Evolutionary conservation across 2,113 vertebrate genomes (phyloP), one percentile per base, ranked within the genome.

Genomic region (Cephalopterus ornatus): DNA sequence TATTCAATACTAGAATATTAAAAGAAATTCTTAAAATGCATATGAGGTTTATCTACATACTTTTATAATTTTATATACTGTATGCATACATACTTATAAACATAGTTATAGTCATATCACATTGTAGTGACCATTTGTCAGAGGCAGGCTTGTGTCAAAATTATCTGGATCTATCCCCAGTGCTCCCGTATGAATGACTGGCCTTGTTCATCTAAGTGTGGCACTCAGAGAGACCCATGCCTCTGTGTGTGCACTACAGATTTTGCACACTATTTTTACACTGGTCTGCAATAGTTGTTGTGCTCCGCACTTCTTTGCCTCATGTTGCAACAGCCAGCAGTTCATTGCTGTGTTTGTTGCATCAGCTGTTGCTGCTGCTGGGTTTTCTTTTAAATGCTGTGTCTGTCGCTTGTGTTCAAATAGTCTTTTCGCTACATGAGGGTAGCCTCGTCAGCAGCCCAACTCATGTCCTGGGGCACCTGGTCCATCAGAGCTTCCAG

Each of bases 241-340:
- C 24, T n/a, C 32, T 5, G 8, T 6, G 24, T 6, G 5, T 15
- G 11, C 14, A 12, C 22, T 59, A 22, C 0, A 2, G n/a, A 32
- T 46, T 82, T 63, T 53, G 8, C 11, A 26, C 13, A 0, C 7
- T 4, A 2, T 27, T 39, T 80, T 53, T 39, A 12, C n/a, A 5
- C 19, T 12, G 19, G 17, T 6, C 14, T 41, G 39, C 15, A 30
- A 24, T 11, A 6, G 5, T 6, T 20, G 8, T 41, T 39, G n/a
- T 49, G 39, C 65, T 90, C 59, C 50, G 47, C 28, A 6, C 75
- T 61, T 41, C 33, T 18, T 41, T 47, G 4, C 28, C 28, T 70
- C 41, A 1, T 27, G 39, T 39, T 71, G 56, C 42, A 85, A 32
- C 42, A 76, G 35, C 58, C 8, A 1, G 19, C 35, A 42, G 47